phyloP scores from a whole-genome alignment of 1,140 invertebrate species.

The Nasonia vitripennis region DNA sequence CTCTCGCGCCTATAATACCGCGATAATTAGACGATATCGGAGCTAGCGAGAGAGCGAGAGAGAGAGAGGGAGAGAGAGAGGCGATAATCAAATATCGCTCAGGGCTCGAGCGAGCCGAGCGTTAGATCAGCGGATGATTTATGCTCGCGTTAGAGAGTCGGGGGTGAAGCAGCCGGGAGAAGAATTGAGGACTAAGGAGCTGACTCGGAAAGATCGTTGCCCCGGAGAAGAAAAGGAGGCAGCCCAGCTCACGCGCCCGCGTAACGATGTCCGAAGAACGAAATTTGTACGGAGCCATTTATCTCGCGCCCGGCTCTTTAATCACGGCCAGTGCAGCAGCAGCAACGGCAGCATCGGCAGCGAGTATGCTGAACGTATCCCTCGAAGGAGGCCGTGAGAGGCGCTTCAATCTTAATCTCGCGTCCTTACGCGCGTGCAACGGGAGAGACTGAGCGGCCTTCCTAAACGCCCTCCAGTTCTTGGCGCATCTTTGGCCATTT shows the following conservation, averaged over 20 bases:
- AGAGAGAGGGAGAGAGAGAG: not conserved
- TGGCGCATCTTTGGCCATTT: constrained; percentile 40
- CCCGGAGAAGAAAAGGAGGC: not conserved
- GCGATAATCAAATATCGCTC: constrained; percentile 20
- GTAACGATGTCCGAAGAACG: constrained; percentile 42
- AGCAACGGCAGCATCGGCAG: not conserved
- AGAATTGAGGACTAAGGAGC: not conserved
- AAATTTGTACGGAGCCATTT: constrained; percentile 58
- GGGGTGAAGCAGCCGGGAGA: not conserved
- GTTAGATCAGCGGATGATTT: constrained; percentile 10
- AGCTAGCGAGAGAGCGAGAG: no score
- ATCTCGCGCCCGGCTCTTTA: constrained; percentile 54
- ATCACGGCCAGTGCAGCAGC: constrained; percentile 35
- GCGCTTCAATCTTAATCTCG: constrained; percentile 63
- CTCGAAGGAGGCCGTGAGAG: not conserved
- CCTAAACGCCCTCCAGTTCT: not conserved
- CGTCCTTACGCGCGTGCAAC: constrained; percentile 52
- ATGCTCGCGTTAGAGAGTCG: not conserved
- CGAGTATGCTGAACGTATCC: not conserved
- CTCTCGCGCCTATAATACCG: not conserved
- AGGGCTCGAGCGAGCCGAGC: not conserved
- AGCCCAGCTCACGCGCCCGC: not conserved
- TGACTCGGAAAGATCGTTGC: not conserved
- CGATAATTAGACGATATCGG: constrained; percentile 11
- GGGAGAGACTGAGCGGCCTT: not conserved